Percentiles rank a stretch among this genome's conserved stretches.
Conservation (phyloP, 2,797 vertebrate genomes). For the Galago senegalensis region DNA sequence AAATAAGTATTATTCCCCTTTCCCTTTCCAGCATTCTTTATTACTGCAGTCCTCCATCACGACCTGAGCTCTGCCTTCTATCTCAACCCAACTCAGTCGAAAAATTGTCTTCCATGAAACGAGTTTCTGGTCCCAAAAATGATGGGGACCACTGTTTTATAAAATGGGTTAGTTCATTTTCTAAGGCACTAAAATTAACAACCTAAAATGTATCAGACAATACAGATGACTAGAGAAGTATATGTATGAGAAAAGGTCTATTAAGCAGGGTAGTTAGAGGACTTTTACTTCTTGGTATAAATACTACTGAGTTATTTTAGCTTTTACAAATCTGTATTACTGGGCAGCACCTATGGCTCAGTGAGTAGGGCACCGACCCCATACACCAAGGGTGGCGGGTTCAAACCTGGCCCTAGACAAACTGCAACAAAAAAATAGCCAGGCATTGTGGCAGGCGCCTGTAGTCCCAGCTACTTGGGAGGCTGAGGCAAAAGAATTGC, state of each 20-base stretch:
- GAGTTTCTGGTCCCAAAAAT: too few relatives aligned
- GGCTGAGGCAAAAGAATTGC: too few relatives aligned
- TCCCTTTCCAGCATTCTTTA: background rate
- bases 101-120: too few relatives aligned
- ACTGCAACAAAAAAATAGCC: too few relatives aligned
- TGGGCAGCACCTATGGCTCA: background rate
- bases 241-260: background rate
- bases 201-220: background rate
- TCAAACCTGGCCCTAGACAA: too few relatives aligned
- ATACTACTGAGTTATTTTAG: background rate
- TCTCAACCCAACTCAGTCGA: too few relatives aligned
- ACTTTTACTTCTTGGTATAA: conserved; percentile 30
- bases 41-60: too few relatives aligned
- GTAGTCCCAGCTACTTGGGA: too few relatives aligned
- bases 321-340: background rate
- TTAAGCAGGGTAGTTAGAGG: background rate
- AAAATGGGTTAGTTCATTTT: background rate
- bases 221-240: background rate
- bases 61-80: too few relatives aligned
- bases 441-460: too few relatives aligned
- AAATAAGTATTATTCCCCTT: background rate
- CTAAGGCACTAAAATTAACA: conserved; percentile 34
- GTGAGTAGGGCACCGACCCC: too few relatives aligned
- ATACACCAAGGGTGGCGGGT: too few relatives aligned
- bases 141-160: background rate